phyloP scores from a whole-genome alignment of 2,113 vertebrate genomes.

The Bos indicus region DNA sequence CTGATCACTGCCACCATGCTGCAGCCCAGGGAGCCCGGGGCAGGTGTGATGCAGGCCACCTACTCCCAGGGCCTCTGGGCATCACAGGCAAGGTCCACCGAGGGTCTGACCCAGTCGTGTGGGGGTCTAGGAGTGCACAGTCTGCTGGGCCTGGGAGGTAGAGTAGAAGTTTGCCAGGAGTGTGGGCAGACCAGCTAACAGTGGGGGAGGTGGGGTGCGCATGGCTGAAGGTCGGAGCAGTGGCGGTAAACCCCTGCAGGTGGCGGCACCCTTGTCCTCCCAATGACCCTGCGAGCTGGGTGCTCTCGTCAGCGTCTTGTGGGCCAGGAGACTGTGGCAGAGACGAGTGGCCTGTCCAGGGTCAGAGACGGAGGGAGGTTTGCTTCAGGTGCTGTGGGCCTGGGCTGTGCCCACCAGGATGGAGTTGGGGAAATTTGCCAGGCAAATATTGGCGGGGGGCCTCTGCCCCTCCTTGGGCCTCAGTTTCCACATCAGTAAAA shows the following conservation, averaged over 20 bases:
- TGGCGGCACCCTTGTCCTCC: background rate
- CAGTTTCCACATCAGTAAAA: background rate
- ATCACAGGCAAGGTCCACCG: accelerated
- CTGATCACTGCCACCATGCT: background rate
- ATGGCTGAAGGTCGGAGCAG: background rate
- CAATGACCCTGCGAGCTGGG: background rate
- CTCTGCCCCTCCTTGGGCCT: background rate
- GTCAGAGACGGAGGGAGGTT: background rate
- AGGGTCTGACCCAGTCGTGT: background rate
- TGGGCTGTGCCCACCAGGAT: background rate
- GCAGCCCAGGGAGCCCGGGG: background rate
- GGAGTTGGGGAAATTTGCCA: background rate
- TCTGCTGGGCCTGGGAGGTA: background rate
- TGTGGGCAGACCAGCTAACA: background rate
- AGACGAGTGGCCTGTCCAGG: background rate
- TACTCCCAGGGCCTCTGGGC: background rate
- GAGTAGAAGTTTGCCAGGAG: background rate
- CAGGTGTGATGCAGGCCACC: no score
- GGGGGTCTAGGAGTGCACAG: background rate
- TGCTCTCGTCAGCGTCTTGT: accelerated
- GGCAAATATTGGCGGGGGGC: background rate
- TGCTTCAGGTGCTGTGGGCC: background rate
- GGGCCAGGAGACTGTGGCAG: background rate
- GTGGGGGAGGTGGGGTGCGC: background rate
- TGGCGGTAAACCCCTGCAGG: no score